Conservation (phyloP, 2,113 vertebrate species). For the Siniperca chuatsi region DNA sequence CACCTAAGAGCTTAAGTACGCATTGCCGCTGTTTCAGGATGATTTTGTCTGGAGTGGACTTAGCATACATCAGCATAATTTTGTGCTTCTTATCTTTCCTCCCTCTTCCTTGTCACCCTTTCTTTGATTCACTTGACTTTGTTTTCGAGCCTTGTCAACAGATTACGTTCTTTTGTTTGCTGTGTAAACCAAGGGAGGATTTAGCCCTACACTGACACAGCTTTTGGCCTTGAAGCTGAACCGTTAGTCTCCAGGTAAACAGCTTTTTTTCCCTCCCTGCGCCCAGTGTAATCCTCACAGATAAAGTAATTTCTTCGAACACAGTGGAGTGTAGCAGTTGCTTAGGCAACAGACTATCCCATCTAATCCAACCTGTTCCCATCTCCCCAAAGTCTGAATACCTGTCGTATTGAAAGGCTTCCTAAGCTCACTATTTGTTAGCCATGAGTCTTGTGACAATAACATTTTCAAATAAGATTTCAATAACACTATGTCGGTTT, state of each 20-base stretch:
- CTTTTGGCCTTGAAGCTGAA: slow-evolving; percentile 69
- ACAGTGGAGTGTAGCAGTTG: slow-evolving; percentile 76
- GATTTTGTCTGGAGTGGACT: slow-evolving; percentile 73
- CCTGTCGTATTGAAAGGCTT: slow-evolving; percentile 64
- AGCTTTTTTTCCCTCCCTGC: slow-evolving; percentile 29
- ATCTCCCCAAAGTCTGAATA: slow-evolving; percentile 73
- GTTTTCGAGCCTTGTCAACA: slow-evolving; percentile 63
- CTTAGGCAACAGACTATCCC: slow-evolving; percentile 77
- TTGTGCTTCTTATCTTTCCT: slow-evolving; percentile 63
- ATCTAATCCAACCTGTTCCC: slow-evolving; percentile 78
- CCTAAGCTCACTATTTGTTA: slow-evolving; percentile 65
- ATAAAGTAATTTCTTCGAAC: slow-evolving; percentile 75
- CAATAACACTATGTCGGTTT: slow-evolving; percentile 33
- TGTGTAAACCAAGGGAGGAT: slow-evolving; percentile 70
- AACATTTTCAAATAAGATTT: slow-evolving; percentile 57
- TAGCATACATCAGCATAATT: slow-evolving; percentile 76
- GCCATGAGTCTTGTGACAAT: slow-evolving; percentile 58
- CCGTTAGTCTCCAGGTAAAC: slow-evolving; percentile 72
- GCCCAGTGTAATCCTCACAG: slow-evolving; percentile 73
- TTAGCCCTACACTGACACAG: slow-evolving; percentile 69
- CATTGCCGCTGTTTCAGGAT: slow-evolving; percentile 48
- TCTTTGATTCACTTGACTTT: slow-evolving; percentile 69
- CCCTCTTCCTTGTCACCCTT: slow-evolving; percentile 57
- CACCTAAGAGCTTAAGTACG: slow-evolving; percentile 65
- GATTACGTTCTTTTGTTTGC: slow-evolving; percentile 72